phyloP scores from a whole-genome alignment of 2,888 invertebrate species.

The Creontiades dilutus region DNA sequence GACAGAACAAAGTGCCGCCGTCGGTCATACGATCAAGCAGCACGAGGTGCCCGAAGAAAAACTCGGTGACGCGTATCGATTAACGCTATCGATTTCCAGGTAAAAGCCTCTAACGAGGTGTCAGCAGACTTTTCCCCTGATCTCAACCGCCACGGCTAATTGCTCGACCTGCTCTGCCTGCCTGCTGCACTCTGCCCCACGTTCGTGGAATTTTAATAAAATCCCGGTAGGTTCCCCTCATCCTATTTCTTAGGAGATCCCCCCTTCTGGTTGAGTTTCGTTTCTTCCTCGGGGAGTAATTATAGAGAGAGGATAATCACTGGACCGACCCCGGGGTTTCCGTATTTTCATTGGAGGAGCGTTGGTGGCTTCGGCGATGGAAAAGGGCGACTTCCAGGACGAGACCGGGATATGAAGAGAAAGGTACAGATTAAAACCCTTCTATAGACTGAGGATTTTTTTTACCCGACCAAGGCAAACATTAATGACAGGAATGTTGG shows the following conservation, averaged over 20 bases:
- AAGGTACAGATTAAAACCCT: slow-evolving; percentile 50
- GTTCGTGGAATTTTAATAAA: slow-evolving; percentile 60
- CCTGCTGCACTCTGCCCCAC: slow-evolving; percentile 23
- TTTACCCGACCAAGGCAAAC: neutral
- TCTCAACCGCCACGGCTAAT: slow-evolving; percentile 45
- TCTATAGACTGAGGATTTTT: neutral
- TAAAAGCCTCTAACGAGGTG: slow-evolving; percentile 51
- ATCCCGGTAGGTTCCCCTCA: neutral
- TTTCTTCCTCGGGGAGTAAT: slow-evolving; percentile 36
- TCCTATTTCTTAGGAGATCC: neutral
- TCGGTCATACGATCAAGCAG: slow-evolving; percentile 25
- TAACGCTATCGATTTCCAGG: slow-evolving; percentile 58
- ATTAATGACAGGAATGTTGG: slow-evolving; percentile 48
- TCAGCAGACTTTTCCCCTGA: slow-evolving; percentile 20
- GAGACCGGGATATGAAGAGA: slow-evolving; percentile 57
- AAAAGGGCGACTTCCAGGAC: slow-evolving; percentile 7
- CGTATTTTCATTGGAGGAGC: slow-evolving; percentile 4
- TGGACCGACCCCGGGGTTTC: slow-evolving; percentile 3
- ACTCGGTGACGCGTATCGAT: slow-evolving; percentile 48
- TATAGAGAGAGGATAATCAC: slow-evolving; percentile 53
- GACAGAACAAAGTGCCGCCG: slow-evolving; percentile 31
- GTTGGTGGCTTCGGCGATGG: neutral
- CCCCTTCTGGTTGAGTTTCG: neutral
- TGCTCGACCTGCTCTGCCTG: slow-evolving; percentile 11
- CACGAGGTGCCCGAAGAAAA: neutral